Conservation (phyloP, 2,888 invertebrate genomes). For the Diloba caeruleocephala region DNA sequence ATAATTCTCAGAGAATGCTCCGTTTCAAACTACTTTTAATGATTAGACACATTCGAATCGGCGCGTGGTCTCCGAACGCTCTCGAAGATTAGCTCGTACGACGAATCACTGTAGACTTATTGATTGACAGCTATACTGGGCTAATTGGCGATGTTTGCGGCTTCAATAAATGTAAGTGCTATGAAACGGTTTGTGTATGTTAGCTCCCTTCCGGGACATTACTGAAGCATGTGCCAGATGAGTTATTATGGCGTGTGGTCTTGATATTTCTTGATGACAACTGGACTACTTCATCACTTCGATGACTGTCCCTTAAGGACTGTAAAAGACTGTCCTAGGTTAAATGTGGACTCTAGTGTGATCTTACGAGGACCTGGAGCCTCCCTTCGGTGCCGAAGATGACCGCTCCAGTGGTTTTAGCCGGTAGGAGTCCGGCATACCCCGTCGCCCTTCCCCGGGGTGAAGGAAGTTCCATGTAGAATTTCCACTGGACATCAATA, state of each 20-base stretch:
- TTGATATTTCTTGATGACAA: not conserved
- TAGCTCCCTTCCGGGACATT: slow-evolving; percentile 21
- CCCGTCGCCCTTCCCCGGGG: too few species aligned
- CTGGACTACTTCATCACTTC: not conserved
- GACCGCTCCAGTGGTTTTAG: too few species aligned
- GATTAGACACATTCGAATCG: slow-evolving; percentile 43
- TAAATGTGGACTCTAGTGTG: too few species aligned
- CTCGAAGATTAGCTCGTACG: slow-evolving; percentile 40
- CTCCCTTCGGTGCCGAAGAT: too few species aligned
- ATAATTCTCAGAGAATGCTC: slow-evolving; percentile 18
- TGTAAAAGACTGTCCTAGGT: too few species aligned
- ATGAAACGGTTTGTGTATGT: slow-evolving; percentile 28
- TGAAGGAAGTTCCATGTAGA: too few species aligned
- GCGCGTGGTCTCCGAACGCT: slow-evolving; percentile 36
- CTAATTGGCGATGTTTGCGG: slow-evolving; percentile 16
- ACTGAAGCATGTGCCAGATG: slow-evolving; percentile 5
- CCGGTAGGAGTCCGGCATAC: too few species aligned
- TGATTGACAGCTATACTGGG: slow-evolving; percentile 13
- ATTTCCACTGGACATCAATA: too few species aligned
- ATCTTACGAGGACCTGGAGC: too few species aligned
- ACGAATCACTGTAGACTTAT: slow-evolving; percentile 36
- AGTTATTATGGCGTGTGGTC: slow-evolving; percentile 13
- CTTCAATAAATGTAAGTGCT: slow-evolving; percentile 17
- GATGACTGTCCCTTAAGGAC: not conserved
- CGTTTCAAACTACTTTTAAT: slow-evolving; percentile 34